phyloP scores from a whole-genome alignment of 2,113 vertebrate species.

The Psammodynastes pulverulentus region DNA sequence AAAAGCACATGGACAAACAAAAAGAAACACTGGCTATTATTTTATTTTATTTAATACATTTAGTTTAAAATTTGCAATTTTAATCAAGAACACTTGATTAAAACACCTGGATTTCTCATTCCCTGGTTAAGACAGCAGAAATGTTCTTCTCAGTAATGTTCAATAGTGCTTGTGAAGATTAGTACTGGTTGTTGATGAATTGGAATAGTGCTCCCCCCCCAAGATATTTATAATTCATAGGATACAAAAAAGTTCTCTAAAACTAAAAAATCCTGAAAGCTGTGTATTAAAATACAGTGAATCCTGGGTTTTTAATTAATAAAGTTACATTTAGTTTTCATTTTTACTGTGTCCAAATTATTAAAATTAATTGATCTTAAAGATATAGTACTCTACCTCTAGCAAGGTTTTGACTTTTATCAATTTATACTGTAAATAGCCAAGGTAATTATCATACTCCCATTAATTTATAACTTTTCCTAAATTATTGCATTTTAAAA shows the following conservation, averaged over 20 bases:
- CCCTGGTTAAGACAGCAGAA: neutral
- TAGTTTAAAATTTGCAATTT: neutral
- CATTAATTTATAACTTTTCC: neutral
- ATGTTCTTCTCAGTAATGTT: neutral
- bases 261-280: neutral
- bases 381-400: neutral
- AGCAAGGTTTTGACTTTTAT: neutral
- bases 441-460: neutral
- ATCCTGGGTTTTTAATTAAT: neutral
- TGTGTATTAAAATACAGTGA: neutral
- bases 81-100: neutral
- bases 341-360: neutral
- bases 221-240: neutral
- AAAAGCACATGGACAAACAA: neutral
- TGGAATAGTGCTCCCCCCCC: neutral
- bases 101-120: neutral
- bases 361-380: neutral
- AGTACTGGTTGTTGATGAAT: neutral
- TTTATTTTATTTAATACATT: neutral
- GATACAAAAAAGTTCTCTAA: neutral
- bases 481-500: neutral
- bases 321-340: neutral
- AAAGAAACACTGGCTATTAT: neutral
- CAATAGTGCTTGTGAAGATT: neutral
- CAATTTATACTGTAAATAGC: neutral